These are phyloP conservation scores for Cydia strobilella DNA, from an alignment of 1,140 invertebrate species.

Conservation along the genomic window DNA sequence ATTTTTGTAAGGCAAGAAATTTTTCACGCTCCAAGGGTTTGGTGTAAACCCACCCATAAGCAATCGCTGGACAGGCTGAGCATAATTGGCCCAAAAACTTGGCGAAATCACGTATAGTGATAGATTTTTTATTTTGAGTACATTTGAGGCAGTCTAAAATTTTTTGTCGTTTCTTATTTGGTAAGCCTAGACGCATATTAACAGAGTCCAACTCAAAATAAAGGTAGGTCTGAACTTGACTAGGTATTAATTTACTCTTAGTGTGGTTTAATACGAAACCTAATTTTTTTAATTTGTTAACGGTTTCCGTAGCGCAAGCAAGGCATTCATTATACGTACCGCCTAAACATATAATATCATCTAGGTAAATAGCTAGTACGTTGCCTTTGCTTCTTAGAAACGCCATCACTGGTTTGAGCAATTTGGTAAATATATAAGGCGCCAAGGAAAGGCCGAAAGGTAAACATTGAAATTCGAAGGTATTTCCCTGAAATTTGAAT, in stretches of 20 bases:
- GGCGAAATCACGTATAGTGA: conserved; percentile 30
- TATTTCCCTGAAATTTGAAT: not conserved
- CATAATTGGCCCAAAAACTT: conserved; percentile 13
- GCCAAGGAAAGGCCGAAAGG: conserved; percentile 3
- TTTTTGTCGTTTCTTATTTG: not conserved
- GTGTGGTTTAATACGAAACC: not conserved
- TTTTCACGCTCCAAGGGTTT: conserved; percentile 25
- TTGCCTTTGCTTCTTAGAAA: not conserved
- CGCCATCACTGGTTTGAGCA: not conserved
- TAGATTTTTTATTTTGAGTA: not conserved
- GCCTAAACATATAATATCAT: not conserved
- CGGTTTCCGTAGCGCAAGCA: not conserved
- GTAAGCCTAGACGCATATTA: not conserved
- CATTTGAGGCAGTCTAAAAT: not conserved
- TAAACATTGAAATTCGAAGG: conserved; percentile 1
- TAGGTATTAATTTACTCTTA: conserved; percentile 4
- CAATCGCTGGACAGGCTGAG: conserved; percentile 11
- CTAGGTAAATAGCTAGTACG: not conserved
- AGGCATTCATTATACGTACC: not conserved
- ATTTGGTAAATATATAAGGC: conserved; percentile 9
- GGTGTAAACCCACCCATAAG: conserved; percentile 30
- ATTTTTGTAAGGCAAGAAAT: conserved; percentile 22
- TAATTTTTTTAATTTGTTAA: not conserved
- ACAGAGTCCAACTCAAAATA: not conserved
- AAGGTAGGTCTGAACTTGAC: not conserved